These are phyloP conservation scores for Dipodomys stephensi DNA, from an alignment of 2,113 vertebrate genomes.

Conservation along the genomic window DNA sequence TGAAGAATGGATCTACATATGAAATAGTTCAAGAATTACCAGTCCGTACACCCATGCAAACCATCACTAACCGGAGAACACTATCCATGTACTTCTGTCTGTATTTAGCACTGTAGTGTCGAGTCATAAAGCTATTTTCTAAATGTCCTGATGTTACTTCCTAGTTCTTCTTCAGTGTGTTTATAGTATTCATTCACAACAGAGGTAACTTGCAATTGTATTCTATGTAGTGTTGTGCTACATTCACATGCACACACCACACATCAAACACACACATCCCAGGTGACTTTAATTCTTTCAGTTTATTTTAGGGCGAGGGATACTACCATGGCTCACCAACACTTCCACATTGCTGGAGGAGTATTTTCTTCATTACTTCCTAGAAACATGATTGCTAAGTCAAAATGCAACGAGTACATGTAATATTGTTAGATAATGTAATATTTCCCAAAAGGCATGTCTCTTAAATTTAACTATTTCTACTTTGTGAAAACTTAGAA, in stretches of 20 bases:
- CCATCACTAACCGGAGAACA: neutral
- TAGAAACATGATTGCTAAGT: neutral
- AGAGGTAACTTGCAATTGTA: neutral
- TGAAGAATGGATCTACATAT: neutral
- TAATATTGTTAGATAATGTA: neutral
- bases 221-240: neutral
- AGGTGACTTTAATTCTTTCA: neutral
- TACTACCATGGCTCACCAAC: neutral
- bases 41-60: neutral
- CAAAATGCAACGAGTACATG: neutral
- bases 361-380: neutral
- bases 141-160: neutral
- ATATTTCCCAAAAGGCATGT: neutral
- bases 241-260: too few species aligned
- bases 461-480: neutral
- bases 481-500: neutral
- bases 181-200: neutral
- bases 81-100: neutral
- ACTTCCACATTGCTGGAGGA: neutral
- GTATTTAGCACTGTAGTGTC: neutral
- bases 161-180: neutral
- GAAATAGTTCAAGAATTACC: neutral
- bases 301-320: neutral
- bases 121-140: neutral
- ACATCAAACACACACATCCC: neutral